Base-by-base conservation (phyloP, 2,888 invertebrate species). In the Phrixothrix hirtus region DNA sequence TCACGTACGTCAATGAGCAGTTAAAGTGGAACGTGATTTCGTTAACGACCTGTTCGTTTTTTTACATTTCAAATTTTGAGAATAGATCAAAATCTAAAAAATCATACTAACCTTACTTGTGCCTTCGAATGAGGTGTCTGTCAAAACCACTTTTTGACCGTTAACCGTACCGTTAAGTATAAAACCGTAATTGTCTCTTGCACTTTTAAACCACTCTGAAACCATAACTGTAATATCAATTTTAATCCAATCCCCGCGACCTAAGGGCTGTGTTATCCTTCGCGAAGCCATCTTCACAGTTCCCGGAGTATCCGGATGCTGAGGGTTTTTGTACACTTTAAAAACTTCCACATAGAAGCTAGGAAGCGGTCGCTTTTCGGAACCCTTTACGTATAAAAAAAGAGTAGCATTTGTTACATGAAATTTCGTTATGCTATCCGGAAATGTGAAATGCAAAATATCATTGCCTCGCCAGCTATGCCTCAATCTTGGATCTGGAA, bases 201-300 rank as follows among this genome's bases (percentile, higher is more conserved):
- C 86, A 70, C 85, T 81, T 59, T 84, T 84, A 72, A 88, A 85
- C 86, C 91, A 92, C 63, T 88, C 86, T 36, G 83, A 81, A 25
- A 91, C 85, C 77, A 90, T 82, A 34, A 83, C 82, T 32, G 86
- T 85, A 4, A 92, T 79, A 65, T 92, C 89, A 38, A 92, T 77
- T 62, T 84, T 83, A 57, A 90, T 76, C 90, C 90, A 92, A 37
- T 81, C 82, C 2, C 87, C 87, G 9, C 81, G 75, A 68, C 84
- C 78, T 68, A 81, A 68, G n/a, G 79, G 78, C 52, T 80, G 73
- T 26, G 74, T 74, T 55, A 80, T 73, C 61, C 79, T 77, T 43
- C 75, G 72, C 7, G 70, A 67, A 11, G 67, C 64, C n/a, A 76
- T 69, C 56, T 67, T 66, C 13, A 69, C 56, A 11, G 68, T 56